Evolutionary conservation across 2,113 vertebrate genomes (phyloP), one percentile per base, ranked within the genome.

Genomic region (Crocuta crocuta): DNA sequence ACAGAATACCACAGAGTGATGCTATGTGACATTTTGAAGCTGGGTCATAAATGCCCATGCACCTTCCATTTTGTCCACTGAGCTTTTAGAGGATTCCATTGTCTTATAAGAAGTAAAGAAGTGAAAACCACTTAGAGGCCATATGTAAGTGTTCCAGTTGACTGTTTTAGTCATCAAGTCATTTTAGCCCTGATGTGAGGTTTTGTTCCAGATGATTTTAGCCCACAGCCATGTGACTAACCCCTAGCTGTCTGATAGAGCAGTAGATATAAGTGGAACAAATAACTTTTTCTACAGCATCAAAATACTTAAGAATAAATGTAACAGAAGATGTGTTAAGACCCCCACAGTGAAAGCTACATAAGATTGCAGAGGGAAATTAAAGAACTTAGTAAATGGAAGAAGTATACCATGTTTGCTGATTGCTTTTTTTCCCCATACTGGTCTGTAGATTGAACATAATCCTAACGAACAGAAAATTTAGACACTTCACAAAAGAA

Each of bases 371-470:
- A 79, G 31, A 73, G 23, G 83, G 35, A 84, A 92, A 84, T 80
- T 78, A 48, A 91, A 87, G 33, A 95, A 76, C 11, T 81, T 78
- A 83, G 33, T 94, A 79, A 94, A 45, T 88, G 50, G 16, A 91
- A 87, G 53, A 89, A 31, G 43, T 24, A 78, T 16, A 35, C 35
- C 43, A 12, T 33, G 61, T 79, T 79, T 50, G n/a, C 68, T 61
- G 26, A 66, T 43, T 74, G 16, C 11, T 85, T 23, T 92, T 84
- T 94, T 95, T 70, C 21, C 63, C 81, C 45, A 71, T 10, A 76
- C 10, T 92, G 26, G 4, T 90, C 31, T 81, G 3, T 90, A 91
- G 19, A 76, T 68, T 81, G 33, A 91, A 24, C 33, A 58, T 93
- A 84, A 73, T 78, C 23, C 73, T 26, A 85, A 79, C n/a, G 23